These are phyloP conservation scores for Tokudaia tokunoshimensis DNA, from an alignment of 2,797 vertebrate genomes.

Conservation along the genomic window DNA sequence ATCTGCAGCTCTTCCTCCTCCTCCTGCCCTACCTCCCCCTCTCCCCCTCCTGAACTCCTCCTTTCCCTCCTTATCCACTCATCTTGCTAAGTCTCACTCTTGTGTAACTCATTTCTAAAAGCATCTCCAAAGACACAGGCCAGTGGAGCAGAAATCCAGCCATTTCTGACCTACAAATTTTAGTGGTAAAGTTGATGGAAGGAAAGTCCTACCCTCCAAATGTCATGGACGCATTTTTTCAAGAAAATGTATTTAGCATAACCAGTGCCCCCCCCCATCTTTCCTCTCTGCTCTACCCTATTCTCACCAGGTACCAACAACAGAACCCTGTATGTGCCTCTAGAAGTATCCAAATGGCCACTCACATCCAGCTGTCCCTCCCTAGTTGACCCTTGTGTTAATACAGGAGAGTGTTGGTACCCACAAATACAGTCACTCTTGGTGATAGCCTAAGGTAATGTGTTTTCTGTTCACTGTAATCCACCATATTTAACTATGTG, in stretches of 20 bases:
- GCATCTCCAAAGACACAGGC: neutral
- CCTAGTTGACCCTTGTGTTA: fast-evolving
- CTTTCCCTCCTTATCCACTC: neutral
- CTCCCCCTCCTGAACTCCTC: too few species aligned
- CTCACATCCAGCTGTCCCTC: neutral
- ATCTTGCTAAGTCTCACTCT: neutral
- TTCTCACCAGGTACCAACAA: neutral
- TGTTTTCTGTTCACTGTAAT: neutral
- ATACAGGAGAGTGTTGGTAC: fast-evolving
- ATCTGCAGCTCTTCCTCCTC: neutral
- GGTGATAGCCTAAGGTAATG: neutral
- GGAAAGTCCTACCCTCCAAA: neutral
- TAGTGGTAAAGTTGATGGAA: neutral
- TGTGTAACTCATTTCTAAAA: neutral
- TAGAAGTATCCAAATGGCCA: too few species aligned
- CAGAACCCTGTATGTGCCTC: neutral
- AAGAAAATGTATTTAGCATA: neutral
- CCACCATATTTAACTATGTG: neutral
- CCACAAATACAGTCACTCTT: neutral
- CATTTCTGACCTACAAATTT: fast-evolving
- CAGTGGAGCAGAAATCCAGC: fast-evolving
- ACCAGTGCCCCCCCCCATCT: neutral
- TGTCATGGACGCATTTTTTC: too few species aligned
- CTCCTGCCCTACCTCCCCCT: too few species aligned
- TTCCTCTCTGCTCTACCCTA: neutral